Percentiles rank a stretch among this genome's conserved stretches.
phyloP scores from a whole-genome alignment of 1,140 invertebrate genomes.

The Hirudo medicinalis region DNA sequence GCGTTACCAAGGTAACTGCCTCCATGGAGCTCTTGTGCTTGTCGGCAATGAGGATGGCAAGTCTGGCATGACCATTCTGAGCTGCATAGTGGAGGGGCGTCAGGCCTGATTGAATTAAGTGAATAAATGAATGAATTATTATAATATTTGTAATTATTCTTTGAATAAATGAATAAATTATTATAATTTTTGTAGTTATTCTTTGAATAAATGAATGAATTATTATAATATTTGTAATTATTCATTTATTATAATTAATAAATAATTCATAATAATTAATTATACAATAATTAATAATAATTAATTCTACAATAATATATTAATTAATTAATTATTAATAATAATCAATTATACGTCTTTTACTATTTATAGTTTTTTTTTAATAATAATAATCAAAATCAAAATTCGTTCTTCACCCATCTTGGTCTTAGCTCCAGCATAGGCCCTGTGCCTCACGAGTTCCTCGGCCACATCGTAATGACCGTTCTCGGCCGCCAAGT shows the following conservation, averaged over 20 bases:
- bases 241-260: too few relatives aligned
- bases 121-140: background rate
- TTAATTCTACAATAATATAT: background rate
- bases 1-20: background rate
- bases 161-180: background rate
- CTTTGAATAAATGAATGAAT: background rate
- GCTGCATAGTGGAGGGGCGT: conserved; percentile 55
- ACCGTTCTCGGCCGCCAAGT: conserved; percentile 84
- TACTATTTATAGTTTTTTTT: background rate
- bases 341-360: background rate
- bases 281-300: too few relatives aligned
- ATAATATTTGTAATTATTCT: background rate
- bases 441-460: conserved; percentile 87
- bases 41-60: background rate
- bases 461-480: conserved; percentile 79
- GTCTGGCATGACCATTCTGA: conserved; percentile 53
- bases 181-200: background rate
- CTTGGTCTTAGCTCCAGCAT: conserved; percentile 79
- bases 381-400: background rate
- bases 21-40: conserved; percentile 1
- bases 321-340: too few relatives aligned
- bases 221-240: background rate
- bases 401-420: conserved; percentile 45
- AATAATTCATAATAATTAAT: background rate
- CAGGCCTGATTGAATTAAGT: conserved; percentile 60